Base-by-base conservation (phyloP, 64 coral and sea anemone genomes). In the Orbicella faveolata region DNA sequence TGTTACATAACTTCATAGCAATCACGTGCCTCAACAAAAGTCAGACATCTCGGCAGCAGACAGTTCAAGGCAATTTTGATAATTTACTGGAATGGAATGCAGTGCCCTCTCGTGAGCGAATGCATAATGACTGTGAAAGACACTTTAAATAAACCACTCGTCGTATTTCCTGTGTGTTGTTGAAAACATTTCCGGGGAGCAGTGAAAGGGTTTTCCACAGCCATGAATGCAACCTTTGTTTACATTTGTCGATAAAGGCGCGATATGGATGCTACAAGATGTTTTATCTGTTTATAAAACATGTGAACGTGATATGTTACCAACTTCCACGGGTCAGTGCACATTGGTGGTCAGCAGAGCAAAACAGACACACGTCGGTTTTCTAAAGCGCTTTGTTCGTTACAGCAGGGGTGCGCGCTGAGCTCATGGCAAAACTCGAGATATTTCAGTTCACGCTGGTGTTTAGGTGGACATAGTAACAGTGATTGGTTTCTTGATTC, bases 71-170 rank as follows among this genome's bases (percentile, higher is more conserved):
- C 21, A 23, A 69, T n/a, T 69, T 8, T 69, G 18, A 69, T 84
- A 70, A 84, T 70, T 70, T 84, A 72, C 21, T 52, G 7, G 63
- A 70, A 84, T 84, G 82, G 82, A 84, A 84, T 84, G 67, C 41
- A 21, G 13, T 55, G 53, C 37, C 37, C 37, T 67, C 64, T 36
- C 65, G 82, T 84, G 63, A 72, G 79, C 23, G 39, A 2, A 70
- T 15, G 18, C 59, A 23, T 52, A 84, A 84, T 72, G 63, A 52
- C 16, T 44, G 21, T 72, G 20, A 23, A 20, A 69, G 18, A 25
- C 63, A 69, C 9, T 69, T 0, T 68, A 63, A 44, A 83, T 41
- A 41, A 16, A 20, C 12, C 82, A 34, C 80, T 39, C 41, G 0
- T 20, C 9, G 9, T 2, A 19, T 61, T 67, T 83, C 80, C 80